Conservation (phyloP, 2,888 invertebrate species). For the Leptodirus hochenwartii region DNA sequence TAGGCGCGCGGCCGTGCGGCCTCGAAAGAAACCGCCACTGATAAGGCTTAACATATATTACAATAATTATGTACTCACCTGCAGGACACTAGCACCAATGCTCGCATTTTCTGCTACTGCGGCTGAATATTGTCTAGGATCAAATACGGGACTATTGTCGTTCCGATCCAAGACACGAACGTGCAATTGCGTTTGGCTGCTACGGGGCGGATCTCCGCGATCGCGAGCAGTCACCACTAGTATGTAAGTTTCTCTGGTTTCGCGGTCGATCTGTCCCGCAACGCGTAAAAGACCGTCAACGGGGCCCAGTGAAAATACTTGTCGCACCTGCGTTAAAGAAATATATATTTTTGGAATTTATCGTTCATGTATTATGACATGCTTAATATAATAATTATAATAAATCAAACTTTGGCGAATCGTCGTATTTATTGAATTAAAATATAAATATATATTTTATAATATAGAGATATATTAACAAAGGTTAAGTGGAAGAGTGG, state of each 20-base stretch:
- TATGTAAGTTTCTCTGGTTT: constrained; percentile 54
- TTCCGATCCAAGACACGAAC: constrained; percentile 74
- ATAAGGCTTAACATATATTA: no score
- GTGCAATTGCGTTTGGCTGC: constrained; percentile 46
- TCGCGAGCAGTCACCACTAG: constrained; percentile 70
- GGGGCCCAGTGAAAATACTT: constrained; percentile 61
- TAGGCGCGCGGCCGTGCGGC: no score
- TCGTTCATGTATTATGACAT: no score
- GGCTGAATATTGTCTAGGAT: constrained; percentile 77
- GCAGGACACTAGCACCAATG: constrained; percentile 77
- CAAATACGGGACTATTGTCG: constrained; percentile 78
- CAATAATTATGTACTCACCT: constrained; percentile 36
- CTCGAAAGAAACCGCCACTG: no score
- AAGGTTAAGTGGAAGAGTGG: no score
- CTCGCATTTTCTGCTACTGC: constrained; percentile 86
- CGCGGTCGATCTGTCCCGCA: constrained; percentile 72
- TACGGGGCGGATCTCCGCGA: constrained; percentile 67
- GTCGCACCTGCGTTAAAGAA: no score
- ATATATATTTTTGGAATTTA: no score
- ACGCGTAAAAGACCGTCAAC: constrained; percentile 78
- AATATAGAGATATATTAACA: no score
- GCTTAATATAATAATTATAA: no score
- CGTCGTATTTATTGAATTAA: no score
- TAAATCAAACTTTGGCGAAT: no score
- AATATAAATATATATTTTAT: no score